Percentiles rank a stretch among this genome's conserved stretches.
These are phyloP conservation scores for Nothocercus julius DNA, from an alignment of 2,113 vertebrate species.

Conservation along the genomic window DNA sequence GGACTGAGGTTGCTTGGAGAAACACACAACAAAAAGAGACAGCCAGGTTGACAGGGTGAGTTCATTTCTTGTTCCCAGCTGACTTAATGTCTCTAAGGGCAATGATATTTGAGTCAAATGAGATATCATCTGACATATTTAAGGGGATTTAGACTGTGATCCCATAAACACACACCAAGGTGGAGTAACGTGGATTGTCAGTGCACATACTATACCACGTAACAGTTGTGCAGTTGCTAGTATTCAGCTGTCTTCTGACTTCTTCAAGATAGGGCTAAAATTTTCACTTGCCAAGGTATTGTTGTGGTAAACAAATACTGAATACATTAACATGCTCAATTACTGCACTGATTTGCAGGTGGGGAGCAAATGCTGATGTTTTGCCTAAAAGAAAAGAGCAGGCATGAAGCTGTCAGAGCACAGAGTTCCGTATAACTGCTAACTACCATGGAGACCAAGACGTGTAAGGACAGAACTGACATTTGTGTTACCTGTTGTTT, in stretches of 20 bases:
- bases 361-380: not conserved
- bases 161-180: not conserved
- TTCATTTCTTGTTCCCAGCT: not conserved
- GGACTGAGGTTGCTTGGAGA: not conserved
- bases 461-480: not conserved
- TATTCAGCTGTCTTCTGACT: not conserved
- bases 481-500: not conserved
- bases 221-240: not conserved
- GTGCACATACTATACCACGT: not conserved
- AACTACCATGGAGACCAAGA: not conserved
- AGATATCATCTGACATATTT: not conserved
- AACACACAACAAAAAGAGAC: not conserved
- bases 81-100: not conserved
- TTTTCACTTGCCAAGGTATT: not conserved
- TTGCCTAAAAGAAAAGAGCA: not conserved
- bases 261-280: not conserved
- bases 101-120: not conserved
- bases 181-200: not conserved
- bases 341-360: not conserved
- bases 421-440: not conserved
- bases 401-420: not conserved
- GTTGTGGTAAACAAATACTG: not conserved
- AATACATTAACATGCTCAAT: fast-evolving
- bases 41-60: not conserved
- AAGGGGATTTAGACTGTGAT: not conserved